Conservation (phyloP, 2,113 vertebrate species). For the Cettia cetti region DNA sequence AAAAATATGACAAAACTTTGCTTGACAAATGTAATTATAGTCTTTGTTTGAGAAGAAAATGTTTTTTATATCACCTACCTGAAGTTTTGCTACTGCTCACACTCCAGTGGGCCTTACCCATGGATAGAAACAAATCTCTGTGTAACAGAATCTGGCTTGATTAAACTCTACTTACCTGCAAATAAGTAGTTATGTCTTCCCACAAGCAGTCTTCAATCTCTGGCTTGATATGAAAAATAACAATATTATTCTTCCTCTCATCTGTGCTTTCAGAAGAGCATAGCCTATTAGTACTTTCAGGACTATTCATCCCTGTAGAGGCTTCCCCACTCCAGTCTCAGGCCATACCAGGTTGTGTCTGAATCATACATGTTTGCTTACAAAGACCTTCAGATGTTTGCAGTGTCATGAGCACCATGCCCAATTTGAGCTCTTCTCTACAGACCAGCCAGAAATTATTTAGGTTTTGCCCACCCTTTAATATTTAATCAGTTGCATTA, state of each 20-base stretch:
- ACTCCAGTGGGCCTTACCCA: background rate
- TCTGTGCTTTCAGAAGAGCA: background rate
- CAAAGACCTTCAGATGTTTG: background rate
- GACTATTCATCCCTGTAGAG: background rate
- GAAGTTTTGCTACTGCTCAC: background rate
- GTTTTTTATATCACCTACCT: background rate
- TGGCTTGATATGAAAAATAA: constrained; percentile 7
- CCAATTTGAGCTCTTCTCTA: constrained; percentile 33
- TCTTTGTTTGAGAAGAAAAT: background rate
- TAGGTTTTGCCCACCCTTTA: constrained; percentile 28
- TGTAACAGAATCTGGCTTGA: background rate
- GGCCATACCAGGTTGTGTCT: background rate
- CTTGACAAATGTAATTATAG: background rate
- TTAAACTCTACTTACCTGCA: background rate
- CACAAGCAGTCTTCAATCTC: constrained; percentile 3
- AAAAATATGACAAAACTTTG: background rate
- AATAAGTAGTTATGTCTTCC: background rate
- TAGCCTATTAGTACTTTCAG: background rate
- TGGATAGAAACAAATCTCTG: background rate
- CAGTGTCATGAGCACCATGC: background rate
- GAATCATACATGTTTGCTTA: background rate
- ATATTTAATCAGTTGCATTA: constrained; percentile 39
- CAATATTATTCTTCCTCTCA: background rate
- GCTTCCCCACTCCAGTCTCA: background rate
- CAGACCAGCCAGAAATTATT: constrained; percentile 16